Evolutionary conservation across 2,113 vertebrate genomes (phyloP).

Genomic region (Taurulus bubalis): DNA sequence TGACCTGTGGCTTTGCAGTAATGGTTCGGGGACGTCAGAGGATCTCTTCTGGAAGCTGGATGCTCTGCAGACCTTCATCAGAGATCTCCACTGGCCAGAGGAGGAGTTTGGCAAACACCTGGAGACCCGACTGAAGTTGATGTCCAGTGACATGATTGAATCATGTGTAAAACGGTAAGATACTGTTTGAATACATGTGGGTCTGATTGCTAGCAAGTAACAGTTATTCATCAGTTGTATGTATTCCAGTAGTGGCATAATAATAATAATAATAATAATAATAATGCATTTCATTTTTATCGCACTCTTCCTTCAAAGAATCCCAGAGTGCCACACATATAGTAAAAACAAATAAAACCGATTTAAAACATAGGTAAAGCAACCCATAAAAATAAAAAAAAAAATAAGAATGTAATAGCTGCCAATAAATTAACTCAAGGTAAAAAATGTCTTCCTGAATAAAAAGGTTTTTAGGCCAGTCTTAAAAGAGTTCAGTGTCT

Average conservation of each 20-base stretch:
- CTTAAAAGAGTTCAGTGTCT: too few relatives aligned
- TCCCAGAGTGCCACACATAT: too few relatives aligned
- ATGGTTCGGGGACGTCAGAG: slow-evolving; percentile 97
- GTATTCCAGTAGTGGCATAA: background rate
- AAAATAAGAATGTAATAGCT: too few relatives aligned
- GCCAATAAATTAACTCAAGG: too few relatives aligned
- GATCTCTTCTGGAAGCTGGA: slow-evolving; percentile 99
- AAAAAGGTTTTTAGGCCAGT: too few relatives aligned
- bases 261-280: too few relatives aligned
- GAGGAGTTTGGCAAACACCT: slow-evolving; percentile 99
- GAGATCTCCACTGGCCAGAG: slow-evolving; percentile 98
- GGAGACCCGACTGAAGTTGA: slow-evolving; percentile 96
- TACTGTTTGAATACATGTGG: background rate
- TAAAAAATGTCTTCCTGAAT: too few relatives aligned
- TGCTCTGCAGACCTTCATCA: slow-evolving; percentile 97
- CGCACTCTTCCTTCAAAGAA: too few relatives aligned
- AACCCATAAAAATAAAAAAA: too few relatives aligned
- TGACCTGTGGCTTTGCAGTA: slow-evolving; percentile 83
- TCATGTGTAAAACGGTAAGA: slow-evolving; percentile 95
- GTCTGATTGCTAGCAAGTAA: background rate
- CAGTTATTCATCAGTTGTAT: background rate
- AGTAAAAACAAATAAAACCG: too few relatives aligned
- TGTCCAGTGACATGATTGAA: slow-evolving; percentile 99
- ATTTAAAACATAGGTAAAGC: too few relatives aligned
- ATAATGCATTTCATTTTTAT: too few relatives aligned